Evolutionary conservation across 2,888 invertebrate species (phyloP), one percentile per base, ranked within the genome.

Genomic region (Ischnura elegans): DNA sequence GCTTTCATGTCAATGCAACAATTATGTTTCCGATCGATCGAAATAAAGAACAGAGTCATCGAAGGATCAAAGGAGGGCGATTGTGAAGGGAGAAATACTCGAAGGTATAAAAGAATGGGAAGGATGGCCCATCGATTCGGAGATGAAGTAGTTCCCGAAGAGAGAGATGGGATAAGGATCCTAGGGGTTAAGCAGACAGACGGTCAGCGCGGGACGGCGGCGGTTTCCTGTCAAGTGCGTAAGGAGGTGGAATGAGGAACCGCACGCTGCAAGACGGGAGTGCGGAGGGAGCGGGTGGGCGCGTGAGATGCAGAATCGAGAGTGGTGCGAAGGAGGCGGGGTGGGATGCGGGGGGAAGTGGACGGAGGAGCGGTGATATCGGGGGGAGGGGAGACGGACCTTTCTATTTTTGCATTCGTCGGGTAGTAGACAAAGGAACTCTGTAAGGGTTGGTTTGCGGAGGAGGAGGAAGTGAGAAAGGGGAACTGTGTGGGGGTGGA

Each of bases 171-270:
- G 51, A 51, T n/a, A n/a, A n/a, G n/a, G n/a, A n/a, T n/a, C n/a
- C n/a, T n/a, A n/a, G 66, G 66, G 66, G 66, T 29, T 13, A 76
- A n/a, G 66, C n/a, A 25, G 61, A 51, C n/a, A 47, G 51, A 51
- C 51, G 51, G 51, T 51, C 29, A 76, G 76, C 21, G 25, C 25
- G 61, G 19, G 25, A 61, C 19, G 25, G 36, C 43, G 90, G 61
- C 61, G 90, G 90, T 90, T 43, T 43, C 90, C 55, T 90, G 90
- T 90, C n/a, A 66, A 61, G 51, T 47, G 47, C 13, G 86, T 86
- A 86, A n/a, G 86, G 25, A n/a, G 86, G 42, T 2, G 85, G 25
- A 16, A 16, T 16, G 36, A 42, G 42, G 10, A 43, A 43, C 43
- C 29, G 43, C 21, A 25, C 43, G 25, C 19, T 61, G 76, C 29